These are phyloP conservation scores for Dendroctonus ponderosae DNA, from an alignment of 1,140 invertebrate genomes.

Conservation along the genomic window DNA sequence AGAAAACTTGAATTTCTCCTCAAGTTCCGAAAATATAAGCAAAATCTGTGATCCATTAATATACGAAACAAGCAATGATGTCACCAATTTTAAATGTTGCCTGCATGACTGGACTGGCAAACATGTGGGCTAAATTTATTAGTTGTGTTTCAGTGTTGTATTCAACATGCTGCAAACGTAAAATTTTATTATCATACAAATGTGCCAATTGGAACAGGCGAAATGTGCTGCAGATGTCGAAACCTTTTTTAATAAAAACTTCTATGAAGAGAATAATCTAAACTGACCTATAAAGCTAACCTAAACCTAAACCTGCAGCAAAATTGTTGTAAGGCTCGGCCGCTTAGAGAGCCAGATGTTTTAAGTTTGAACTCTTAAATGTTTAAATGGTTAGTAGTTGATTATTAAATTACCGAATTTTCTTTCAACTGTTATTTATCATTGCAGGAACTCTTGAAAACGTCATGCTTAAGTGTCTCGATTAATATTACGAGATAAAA, in stretches of 20 bases:
- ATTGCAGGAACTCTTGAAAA: too few species aligned
- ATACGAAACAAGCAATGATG: conserved; percentile 19
- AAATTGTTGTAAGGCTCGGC: background rate
- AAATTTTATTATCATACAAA: background rate
- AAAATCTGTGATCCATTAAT: conserved; percentile 6
- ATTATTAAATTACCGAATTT: too few species aligned
- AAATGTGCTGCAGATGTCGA: background rate
- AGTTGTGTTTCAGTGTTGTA: conserved; percentile 4
- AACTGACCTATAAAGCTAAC: background rate
- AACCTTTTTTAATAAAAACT: background rate
- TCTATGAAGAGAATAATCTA: background rate
- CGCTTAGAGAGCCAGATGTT: background rate
- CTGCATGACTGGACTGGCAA: conserved; percentile 13
- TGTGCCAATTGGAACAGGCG: background rate
- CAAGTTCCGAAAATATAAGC: too few species aligned
- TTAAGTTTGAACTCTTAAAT: too few species aligned
- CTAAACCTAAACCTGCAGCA: background rate
- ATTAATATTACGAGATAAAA: too few species aligned
- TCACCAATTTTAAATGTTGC: conserved; percentile 18
- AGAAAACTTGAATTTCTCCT: too few species aligned
- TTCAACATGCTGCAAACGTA: background rate
- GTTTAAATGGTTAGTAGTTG: too few species aligned
- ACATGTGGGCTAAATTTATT: conserved; percentile 21
- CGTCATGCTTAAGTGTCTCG: too few species aligned
- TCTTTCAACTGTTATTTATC: too few species aligned